A percentile compares a stretch with the other conserved stretches of the same genome.
Evolutionary conservation across 2,113 vertebrate genomes (phyloP).

Genomic region (Ceratotherium simum): DNA sequence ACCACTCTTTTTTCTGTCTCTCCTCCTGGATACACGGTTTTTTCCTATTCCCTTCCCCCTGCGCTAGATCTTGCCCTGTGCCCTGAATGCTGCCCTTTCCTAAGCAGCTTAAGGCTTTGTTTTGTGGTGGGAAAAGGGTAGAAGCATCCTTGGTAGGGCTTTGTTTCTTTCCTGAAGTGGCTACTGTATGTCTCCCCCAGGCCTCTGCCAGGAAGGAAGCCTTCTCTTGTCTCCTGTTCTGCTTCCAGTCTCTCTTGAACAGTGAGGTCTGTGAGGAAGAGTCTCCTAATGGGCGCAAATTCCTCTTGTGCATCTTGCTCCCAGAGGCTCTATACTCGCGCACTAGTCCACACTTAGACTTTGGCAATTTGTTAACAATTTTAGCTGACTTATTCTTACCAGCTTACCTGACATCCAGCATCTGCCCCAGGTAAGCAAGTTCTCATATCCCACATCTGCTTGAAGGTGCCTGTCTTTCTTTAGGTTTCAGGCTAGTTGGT

Average conservation of each 20-base stretch:
- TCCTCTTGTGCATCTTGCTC: not conserved
- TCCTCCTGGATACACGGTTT: not conserved
- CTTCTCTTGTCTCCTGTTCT: not conserved
- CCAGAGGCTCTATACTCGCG: not conserved
- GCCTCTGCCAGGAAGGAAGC: not conserved
- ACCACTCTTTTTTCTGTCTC: not conserved
- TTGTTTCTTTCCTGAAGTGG: not conserved
- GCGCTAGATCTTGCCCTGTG: not conserved
- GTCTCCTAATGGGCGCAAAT: not conserved
- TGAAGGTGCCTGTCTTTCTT: not conserved
- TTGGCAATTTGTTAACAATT: not conserved
- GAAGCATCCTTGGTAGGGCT: not conserved
- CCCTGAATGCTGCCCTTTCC: not conserved
- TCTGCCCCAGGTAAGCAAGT: not conserved
- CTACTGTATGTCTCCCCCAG: not conserved
- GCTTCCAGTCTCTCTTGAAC: not conserved
- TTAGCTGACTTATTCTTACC: not conserved
- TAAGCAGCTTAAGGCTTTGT: not conserved
- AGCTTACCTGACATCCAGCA: not conserved
- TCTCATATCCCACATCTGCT: not conserved
- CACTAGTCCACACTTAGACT: not conserved
- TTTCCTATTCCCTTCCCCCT: not conserved
- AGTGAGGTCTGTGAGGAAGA: not conserved
- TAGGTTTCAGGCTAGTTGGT: not conserved
- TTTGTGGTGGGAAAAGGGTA: not conserved